Conservation (phyloP, 92 coral and sea anemone species). For the Palythoa grandiflora region DNA sequence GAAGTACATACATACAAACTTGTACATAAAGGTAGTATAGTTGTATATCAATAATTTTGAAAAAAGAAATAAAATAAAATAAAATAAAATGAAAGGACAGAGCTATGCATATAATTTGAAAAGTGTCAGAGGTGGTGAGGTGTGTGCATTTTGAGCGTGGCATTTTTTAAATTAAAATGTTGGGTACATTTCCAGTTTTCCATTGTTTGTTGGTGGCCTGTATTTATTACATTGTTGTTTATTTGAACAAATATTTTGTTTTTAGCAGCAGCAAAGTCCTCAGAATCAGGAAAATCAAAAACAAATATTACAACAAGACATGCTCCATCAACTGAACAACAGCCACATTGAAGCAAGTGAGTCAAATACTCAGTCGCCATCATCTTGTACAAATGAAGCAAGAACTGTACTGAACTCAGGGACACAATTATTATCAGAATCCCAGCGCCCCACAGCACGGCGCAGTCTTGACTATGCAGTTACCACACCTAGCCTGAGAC, state of each 20-base stretch:
- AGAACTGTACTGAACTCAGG: conserved; percentile 49
- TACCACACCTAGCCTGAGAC: conserved; percentile 13
- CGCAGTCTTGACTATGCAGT: conserved; percentile 78
- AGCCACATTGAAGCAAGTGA: conserved; percentile 1
- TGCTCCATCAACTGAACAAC: conserved; percentile 78
- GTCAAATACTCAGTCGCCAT: background rate
- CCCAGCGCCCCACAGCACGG: conserved; percentile 60
- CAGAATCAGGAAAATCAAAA: conserved; percentile 78
- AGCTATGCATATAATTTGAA: too few relatives aligned
- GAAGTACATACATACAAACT: too few relatives aligned
- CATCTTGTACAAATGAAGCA: conserved; percentile 22
- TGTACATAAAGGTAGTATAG: too few relatives aligned
- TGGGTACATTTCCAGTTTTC: too few relatives aligned
- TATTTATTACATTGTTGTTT: background rate
- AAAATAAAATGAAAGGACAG: too few relatives aligned
- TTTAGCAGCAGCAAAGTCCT: conserved; percentile 79
- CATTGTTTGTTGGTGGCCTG: background rate
- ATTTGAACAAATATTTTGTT: background rate
- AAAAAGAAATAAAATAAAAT: too few relatives aligned
- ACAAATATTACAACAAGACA: conserved; percentile 64
- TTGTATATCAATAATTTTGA: too few relatives aligned
- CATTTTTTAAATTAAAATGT: too few relatives aligned
- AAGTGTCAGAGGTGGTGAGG: too few relatives aligned
- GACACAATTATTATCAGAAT: conserved; percentile 15
- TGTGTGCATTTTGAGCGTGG: too few relatives aligned